Evolutionary conservation across 2,797 vertebrate species (phyloP), one percentile per base, ranked within the genome.

Genomic region (Microhierax caerulescens): DNA sequence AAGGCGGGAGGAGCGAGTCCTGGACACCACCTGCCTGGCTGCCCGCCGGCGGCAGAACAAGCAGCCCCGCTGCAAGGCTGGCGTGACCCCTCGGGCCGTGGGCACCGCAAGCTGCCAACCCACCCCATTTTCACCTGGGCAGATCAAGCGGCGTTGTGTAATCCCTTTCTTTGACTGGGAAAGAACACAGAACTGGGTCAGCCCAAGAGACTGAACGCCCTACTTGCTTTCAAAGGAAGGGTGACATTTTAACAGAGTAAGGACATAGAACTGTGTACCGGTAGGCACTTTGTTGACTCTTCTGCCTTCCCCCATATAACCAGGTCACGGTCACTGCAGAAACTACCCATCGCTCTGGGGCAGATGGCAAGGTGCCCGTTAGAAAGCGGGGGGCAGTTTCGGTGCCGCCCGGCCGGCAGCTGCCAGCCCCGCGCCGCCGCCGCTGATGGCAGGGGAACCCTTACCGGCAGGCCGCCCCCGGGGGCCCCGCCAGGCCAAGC

Each of bases 211-310:
- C 30, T 2, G 15, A 14, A 47, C 2, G 30, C 11, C 67, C 74
- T 32, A 37, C 27, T 36, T 28, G 28, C 23, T 56, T 63, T 39
- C 41, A 68, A 85, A 77, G 24, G 4, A 23, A 50, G 12, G n/a
- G 48, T 28, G 69, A 30, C 53, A 45, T 24, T 69, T 47, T 54
- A 67, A 28, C 50, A 34, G 60, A 77, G 5, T 4, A 65, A 64
- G 7, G 34, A 17, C 60, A 27, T 0, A 5, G 4, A 36, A 32
- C 11, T 57, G 39, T 0, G 5, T 0, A 11, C 10, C 10, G 27
- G 13, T 13, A 12, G 11, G 3, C 0, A 27, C 69, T 50, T 5
- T 25, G 30, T 8, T 21, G 65, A 20, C 53, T n/a, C 8, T 41
- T 19, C 12, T 20, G 24, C 32, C 3, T 7, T 1, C 9, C 15